Evolutionary conservation across 2,888 invertebrate species (phyloP), one percentile per base, ranked within the genome.

Genomic region (Abscondita cerata): DNA sequence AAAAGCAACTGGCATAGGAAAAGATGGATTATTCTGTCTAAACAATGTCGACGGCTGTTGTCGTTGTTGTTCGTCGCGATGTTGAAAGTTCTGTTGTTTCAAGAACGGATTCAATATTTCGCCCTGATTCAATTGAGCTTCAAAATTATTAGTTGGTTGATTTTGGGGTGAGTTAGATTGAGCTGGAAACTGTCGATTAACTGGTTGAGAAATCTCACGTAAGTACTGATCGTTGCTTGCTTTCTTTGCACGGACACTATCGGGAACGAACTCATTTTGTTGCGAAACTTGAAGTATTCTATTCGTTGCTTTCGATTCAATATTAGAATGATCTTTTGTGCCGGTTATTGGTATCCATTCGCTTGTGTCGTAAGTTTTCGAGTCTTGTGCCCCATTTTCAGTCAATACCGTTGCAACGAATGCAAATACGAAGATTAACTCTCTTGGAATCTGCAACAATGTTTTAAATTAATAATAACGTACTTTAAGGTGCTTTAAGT

Each of bases 281-380:
- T 68, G 54, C 12, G 65, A 52, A 13, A 72, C 64, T 12, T 76
- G 76, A 34, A 80, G 53, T 1, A 80, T 77, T 57, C 80, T 68
- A 8, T 75, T 78, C 6, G 73, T 73, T 16, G 79, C 76, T 68
- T 73, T 70, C 54, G 70, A 72, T 66, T 75, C 69, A 16, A 58
- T 65, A 15, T 15, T 51, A n/a, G n/a, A n/a, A 50, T 33, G 47
- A 41, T 64, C 16, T 13, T 33, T 33, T 11, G 12, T 80, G 51
- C 80, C 75, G 8, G 78, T 72, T 12, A 86, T 75, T 11, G 86
- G 86, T 56, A 86, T 81, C 86, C 86, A 87, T 58, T 86, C 86
- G 63, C 76, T 80, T 15, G 76, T 75, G 63, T 79, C 78, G 62
- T 79, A 79, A 1, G 74, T 69, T 66, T 65, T 67, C 20, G 63